A percentile compares a stretch with the other conserved stretches of the same genome.
Evolutionary conservation across 1,140 invertebrate genomes (phyloP).

Genomic region (Papilio machaon): DNA sequence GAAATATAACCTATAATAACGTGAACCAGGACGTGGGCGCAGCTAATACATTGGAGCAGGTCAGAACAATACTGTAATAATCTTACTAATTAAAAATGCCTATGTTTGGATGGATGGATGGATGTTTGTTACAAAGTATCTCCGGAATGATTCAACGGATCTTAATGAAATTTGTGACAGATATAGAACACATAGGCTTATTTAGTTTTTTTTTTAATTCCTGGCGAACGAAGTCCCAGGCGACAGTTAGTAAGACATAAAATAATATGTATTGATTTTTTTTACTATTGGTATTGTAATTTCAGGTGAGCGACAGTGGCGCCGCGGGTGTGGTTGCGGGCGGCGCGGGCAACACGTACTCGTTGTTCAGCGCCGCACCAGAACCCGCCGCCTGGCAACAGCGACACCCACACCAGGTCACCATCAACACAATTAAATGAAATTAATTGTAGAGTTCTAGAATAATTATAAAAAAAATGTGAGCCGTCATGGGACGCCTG

Average conservation of each 20-base stretch:
- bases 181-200: neutral
- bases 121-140: too few species aligned
- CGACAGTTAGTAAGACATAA: neutral
- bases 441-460: too few species aligned
- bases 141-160: too few species aligned
- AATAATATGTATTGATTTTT: neutral
- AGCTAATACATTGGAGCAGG: slow-evolving; percentile 53
- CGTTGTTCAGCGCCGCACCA: slow-evolving; percentile 84
- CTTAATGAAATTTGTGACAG: neutral
- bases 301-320: neutral
- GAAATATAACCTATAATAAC: slow-evolving; percentile 59
- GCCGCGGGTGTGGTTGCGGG: slow-evolving; percentile 34
- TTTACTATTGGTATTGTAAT: neutral
- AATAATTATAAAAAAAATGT: too few species aligned
- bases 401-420: slow-evolving; percentile 57
- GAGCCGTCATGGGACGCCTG: too few species aligned
- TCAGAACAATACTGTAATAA: neutral
- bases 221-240: too few species aligned
- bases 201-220: too few species aligned
- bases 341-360: slow-evolving; percentile 83
- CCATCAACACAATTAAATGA: neutral
- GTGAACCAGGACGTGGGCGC: slow-evolving; percentile 44
- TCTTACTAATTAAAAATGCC: too few species aligned
- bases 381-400: slow-evolving; percentile 75
- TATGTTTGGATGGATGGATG: too few species aligned